A percentile compares a stretch with the other conserved stretches of the same genome.
phyloP scores from a whole-genome alignment of 2,888 invertebrate genomes.

The Sesia apiformis region DNA sequence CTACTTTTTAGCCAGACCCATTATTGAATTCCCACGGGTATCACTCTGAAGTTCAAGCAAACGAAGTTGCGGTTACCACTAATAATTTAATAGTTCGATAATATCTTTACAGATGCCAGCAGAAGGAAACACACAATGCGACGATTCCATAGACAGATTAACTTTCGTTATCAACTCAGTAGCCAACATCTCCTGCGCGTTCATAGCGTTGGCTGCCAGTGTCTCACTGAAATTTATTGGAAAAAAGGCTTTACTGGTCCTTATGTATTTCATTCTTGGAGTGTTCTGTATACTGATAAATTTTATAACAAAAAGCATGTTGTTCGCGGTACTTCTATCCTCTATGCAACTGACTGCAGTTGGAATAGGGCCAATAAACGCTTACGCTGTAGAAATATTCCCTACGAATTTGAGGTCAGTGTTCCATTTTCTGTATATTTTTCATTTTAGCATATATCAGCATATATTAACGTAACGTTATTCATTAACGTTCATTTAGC shows the following conservation, averaged over 20 bases:
- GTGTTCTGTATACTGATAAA: slow-evolving; percentile 44
- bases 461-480: too few relatives aligned
- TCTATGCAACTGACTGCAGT: slow-evolving; percentile 45
- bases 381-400: slow-evolving; percentile 58
- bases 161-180: slow-evolving; percentile 49
- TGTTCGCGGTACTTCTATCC: slow-evolving; percentile 51
- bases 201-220: slow-evolving; percentile 41
- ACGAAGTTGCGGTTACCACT: too few relatives aligned
- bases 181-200: slow-evolving; percentile 39
- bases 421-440: too few relatives aligned
- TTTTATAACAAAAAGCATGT: slow-evolving; percentile 42
- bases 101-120: slow-evolving; percentile 31
- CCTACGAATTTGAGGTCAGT: slow-evolving; percentile 60
- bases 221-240: slow-evolving; percentile 47
- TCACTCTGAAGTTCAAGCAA: too few relatives aligned
- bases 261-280: slow-evolving; percentile 39
- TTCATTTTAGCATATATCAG: too few relatives aligned
- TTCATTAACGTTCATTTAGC: too few relatives aligned
- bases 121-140: slow-evolving; percentile 23
- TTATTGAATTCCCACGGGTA: too few relatives aligned
- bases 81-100: too few relatives aligned
- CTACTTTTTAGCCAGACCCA: too few relatives aligned
- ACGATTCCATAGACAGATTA: slow-evolving; percentile 42
- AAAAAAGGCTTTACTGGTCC: slow-evolving; percentile 47
- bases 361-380: slow-evolving; percentile 57